Conservation (phyloP, 2,113 vertebrate genomes). For the Phyllostomus hastatus region DNA sequence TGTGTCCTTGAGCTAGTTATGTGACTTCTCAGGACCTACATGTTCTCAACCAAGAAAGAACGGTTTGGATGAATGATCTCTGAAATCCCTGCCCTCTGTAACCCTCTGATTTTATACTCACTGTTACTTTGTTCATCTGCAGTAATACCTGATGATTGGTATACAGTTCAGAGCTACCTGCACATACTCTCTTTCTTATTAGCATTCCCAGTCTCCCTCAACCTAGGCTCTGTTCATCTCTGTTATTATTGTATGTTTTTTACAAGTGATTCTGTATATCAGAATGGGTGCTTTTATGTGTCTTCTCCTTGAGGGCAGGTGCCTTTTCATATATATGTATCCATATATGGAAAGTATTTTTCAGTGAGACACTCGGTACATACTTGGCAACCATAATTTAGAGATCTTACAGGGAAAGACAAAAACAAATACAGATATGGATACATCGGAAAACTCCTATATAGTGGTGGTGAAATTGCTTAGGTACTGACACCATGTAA, state of each 20-base stretch:
- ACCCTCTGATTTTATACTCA: neutral
- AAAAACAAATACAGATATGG: constrained; percentile 18
- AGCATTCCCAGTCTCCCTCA: neutral
- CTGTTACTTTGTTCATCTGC: neutral
- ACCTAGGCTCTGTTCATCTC: too few species aligned
- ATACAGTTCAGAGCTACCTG: neutral
- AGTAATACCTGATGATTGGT: neutral
- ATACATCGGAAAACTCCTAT: neutral
- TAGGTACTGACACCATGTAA: constrained; percentile 12
- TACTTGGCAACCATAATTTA: neutral
- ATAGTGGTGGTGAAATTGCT: neutral
- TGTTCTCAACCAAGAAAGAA: neutral
- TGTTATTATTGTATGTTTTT: neutral
- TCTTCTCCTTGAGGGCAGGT: neutral
- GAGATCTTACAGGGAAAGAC: constrained; percentile 1
- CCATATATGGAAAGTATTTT: neutral
- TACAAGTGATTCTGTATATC: neutral
- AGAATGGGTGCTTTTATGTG: neutral
- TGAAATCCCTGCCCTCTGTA: neutral
- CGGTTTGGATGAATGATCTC: neutral
- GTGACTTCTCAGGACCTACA: neutral
- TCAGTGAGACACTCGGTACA: neutral
- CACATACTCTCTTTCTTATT: neutral
- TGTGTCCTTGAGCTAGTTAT: neutral
- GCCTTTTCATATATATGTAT: neutral